Evolutionary conservation across 2,113 vertebrate species (phyloP).

Genomic region (Oncorhynchus tshawytscha): DNA sequence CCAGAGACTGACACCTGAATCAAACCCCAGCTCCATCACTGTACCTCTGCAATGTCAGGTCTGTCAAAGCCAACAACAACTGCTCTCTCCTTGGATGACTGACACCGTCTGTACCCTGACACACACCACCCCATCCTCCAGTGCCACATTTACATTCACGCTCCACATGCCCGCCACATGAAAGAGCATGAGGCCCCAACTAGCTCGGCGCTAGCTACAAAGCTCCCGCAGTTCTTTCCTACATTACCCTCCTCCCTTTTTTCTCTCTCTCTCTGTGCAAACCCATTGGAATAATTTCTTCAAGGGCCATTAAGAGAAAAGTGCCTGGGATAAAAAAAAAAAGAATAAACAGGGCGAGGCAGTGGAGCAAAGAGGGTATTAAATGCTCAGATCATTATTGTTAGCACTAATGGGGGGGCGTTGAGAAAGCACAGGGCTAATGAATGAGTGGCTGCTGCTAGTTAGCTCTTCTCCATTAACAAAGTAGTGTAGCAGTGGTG

Average conservation of each 20-base stretch:
- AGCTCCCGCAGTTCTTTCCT: not conserved
- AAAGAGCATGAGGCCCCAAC: conserved; percentile 46
- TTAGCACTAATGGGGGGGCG: conserved; percentile 48
- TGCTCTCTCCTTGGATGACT: not conserved
- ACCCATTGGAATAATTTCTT: conserved; percentile 56
- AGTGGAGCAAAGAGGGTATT: conserved; percentile 58
- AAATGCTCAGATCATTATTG: conserved; percentile 69
- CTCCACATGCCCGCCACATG: conserved; percentile 56
- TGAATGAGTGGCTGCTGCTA: conserved; percentile 45
- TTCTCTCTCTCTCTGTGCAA: conserved; percentile 4
- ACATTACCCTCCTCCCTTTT: not conserved
- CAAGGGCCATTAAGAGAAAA: conserved; percentile 59
- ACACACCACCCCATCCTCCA: conserved; percentile 20
- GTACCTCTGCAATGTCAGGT: conserved; percentile 33
- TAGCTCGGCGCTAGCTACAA: no score
- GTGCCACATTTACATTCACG: conserved; percentile 40
- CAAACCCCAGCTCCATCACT: conserved; percentile 49
- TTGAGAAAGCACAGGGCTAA: conserved; percentile 49
- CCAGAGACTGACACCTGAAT: conserved; percentile 58
- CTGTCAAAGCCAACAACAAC: conserved; percentile 37
- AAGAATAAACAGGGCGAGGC: conserved; percentile 51
- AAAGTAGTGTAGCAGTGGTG: conserved; percentile 17
- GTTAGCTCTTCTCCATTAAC: conserved; percentile 52
- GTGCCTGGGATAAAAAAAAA: conserved; percentile 45
- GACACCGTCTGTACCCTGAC: not conserved